Evolutionary conservation across 2,797 vertebrate species (phyloP), one percentile per base, ranked within the genome.

Genomic region (Chaenodraco wilsoni): DNA sequence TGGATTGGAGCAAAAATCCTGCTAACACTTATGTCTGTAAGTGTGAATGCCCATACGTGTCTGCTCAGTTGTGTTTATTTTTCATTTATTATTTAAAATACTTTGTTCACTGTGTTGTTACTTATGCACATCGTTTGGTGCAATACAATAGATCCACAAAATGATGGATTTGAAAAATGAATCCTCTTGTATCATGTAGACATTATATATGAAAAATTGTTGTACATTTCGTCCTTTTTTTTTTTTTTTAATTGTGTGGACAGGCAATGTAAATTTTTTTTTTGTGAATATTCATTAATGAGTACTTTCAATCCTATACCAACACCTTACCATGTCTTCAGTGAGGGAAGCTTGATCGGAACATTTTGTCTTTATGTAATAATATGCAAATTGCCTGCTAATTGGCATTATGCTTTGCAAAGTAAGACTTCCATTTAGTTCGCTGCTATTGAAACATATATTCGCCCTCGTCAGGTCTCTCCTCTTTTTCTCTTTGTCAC

Each of bases 291-390:
- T 48, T 4, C 48, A 44, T 55, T 9, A 67, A 46, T 37, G 13
- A 58, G 8, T 12, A 61, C 44, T 58, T 37, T 50, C 45, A 14
- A 62, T 37, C 43, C 33, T 1, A 65, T 44, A 79, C 48, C n/a
- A 27, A 79, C 48, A 44, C 70, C 54, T 13, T 46, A 60, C 41
- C 64, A 46, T 21, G 4, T 80, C 31, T 63, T 62, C 44, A 52
- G 21, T 9, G 19, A 61, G 51, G 13, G 46, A 68, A 60, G 44
- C 65, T 60, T 76, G 65, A 78, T 71, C 79, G 71, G 68, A 86
- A 73, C 71, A 81, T 86, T 74, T 81, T 83, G 72, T 79, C 69
- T 84, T 81, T 77, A 79, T 78, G 65, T 81, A 82, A 85, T 79
- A 79, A 44, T 68, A 82, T 83, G 72, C 66, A 54, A 78, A 85